Evolutionary conservation across 1,140 invertebrate species (phyloP), one percentile per base, ranked within the genome.

Genomic region (Coenobita brevimanus): DNA sequence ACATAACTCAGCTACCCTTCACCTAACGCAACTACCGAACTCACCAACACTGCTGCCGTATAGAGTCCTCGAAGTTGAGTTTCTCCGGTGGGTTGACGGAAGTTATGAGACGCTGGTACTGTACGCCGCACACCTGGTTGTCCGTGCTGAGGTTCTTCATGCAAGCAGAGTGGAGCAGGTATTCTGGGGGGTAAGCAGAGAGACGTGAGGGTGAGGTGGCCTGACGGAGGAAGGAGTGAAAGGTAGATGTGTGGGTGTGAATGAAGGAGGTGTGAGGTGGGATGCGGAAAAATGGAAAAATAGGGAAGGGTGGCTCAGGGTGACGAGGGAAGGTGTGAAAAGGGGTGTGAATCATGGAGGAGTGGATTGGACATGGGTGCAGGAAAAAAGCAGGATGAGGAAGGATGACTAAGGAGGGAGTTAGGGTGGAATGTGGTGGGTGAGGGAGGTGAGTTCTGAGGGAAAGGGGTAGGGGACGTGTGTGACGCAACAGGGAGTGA

Each of bases 1-100:
- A n/a, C n/a, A n/a, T n/a, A n/a, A n/a, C n/a, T n/a, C n/a, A n/a
- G n/a, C n/a, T n/a, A n/a, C n/a, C n/a, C n/a, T n/a, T n/a, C n/a
- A n/a, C n/a, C n/a, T n/a, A n/a, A n/a, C n/a, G n/a, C n/a, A n/a
- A n/a, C n/a, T n/a, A n/a, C n/a, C n/a, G n/a, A n/a, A 73, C 82
- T 84, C 33, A 87, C 84, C 84, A 87, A 73, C 84, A 87, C 64
- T 87, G 84, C 62, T 87, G 84, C 27, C 84, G 62, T 50, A 87
- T 87, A 10, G 84, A 87, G 62, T 87, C 84, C 46, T 87, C 76
- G 24, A 80, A 87, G 43, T 87, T 36, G 17, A 87, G 41, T 24
- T 87, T 87, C 84, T 87, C 84, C 1, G 84, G 62, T 1, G 84
- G 84, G 64, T 73, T 80, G 2, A 87, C 84, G 21, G 84, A 80